Conservation (phyloP, 1,140 invertebrate genomes). For the Episyrphus balteatus region DNA sequence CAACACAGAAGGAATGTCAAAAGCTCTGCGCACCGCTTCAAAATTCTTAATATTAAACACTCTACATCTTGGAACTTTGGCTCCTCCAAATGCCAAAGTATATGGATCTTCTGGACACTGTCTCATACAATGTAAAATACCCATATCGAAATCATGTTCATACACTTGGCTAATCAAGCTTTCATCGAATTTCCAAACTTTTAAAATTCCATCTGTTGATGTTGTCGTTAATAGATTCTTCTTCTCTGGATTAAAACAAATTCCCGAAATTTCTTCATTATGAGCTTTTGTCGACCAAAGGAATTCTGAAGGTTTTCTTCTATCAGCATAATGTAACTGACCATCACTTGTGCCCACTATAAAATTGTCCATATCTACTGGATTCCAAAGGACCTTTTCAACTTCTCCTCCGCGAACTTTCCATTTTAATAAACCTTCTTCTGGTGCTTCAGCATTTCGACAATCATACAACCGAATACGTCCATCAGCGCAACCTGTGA, state of each 20-base stretch:
- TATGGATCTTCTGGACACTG: conserved; percentile 71
- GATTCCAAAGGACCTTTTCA: conserved; percentile 80
- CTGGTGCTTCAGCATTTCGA: conserved; percentile 43
- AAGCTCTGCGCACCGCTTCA: conserved; percentile 42
- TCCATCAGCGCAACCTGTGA: conserved; percentile 63
- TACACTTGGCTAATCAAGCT: conserved; percentile 38
- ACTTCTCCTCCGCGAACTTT: conserved; percentile 63
- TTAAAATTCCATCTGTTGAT: conserved; percentile 28
- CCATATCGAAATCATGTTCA: conserved; percentile 53
- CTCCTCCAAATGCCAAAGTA: conserved; percentile 68
- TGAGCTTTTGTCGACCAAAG: conserved; percentile 72
- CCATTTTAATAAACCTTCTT: conserved; percentile 54
- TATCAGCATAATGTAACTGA: conserved; percentile 67
- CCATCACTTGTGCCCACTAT: conserved; percentile 71
- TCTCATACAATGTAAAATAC: conserved; percentile 59
- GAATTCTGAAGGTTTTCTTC: conserved; percentile 50
- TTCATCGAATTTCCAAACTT: conserved; percentile 31
- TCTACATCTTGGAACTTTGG: conserved; percentile 66
- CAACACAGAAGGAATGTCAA: conserved; percentile 18
- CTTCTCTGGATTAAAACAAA: conserved; percentile 29
- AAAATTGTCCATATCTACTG: conserved; percentile 26
- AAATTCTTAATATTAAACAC: conserved; percentile 61
- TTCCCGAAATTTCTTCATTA: conserved; percentile 65
- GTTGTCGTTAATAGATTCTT: conserved; percentile 26
- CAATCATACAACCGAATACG: conserved; percentile 69